Evolutionary conservation across 2,797 vertebrate genomes (phyloP), one percentile per base, ranked within the genome.

Genomic region (Mycteria americana): DNA sequence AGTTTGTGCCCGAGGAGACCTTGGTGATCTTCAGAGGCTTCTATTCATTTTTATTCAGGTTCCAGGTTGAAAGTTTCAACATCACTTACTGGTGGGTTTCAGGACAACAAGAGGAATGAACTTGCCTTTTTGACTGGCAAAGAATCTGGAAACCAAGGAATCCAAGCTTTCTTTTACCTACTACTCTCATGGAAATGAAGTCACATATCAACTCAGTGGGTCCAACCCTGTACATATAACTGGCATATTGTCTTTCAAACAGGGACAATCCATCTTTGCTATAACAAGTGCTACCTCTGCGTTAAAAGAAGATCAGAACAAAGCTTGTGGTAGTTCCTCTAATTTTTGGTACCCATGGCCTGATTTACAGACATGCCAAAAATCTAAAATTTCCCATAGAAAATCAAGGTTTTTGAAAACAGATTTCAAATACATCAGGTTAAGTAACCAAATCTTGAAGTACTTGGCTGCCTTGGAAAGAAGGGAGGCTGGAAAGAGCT

Each of bases 201-300:
- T 56, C 41, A 63, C 28, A 1, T 10, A 13, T 18, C 46, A 50
- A 18, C 4, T 13, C 31, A 30, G 14, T 24, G 15, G 13, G 18
- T 53, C 51, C 67, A 73, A 9, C 13, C 27, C 43, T 8, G 6
- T 7, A 31, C 23, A 22, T 2, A 1, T 1, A 79, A 63, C 9
- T 37, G 17, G 7, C 2, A 0, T 3, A 22, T 7, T 43, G 10
- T n/a, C 16, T 67, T 78, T 68, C 4, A 0, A 82, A 68, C 4
- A 48, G 21, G 30, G 9, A 74, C 51, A 60, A 30, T 46, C 23
- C 18, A 46, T 39, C 18, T 39, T n/a, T 10, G 2, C 50, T 62
- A 7, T 5, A 60, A 53, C 5, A 69, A 63, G 23, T 9, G 19
- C 23, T 83, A 46, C 25, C 33, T 63, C 35, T 41, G 12, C 35